These are phyloP conservation scores for Pristionchus entomophagus DNA, from an alignment of 2,888 invertebrate genomes.

Conservation along the genomic window DNA sequence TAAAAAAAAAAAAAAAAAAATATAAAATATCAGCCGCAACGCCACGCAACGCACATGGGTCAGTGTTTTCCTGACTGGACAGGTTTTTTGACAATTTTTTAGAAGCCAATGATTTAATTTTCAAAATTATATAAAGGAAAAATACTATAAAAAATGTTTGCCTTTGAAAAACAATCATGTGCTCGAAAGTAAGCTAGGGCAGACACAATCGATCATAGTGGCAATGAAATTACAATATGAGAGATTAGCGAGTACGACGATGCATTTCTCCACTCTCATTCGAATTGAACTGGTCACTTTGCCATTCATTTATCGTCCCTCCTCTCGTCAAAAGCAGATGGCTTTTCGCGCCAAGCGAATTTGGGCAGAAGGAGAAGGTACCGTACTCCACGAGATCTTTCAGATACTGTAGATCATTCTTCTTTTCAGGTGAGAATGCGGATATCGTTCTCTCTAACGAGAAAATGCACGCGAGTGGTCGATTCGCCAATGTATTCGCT, in stretches of 20 bases:
- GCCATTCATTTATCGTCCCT: background rate
- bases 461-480: constrained; percentile 53
- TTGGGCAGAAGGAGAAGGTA: constrained; percentile 39
- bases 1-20: background rate
- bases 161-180: background rate
- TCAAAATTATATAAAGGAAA: background rate
- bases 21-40: background rate
- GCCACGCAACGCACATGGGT: too few relatives aligned
- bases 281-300: background rate
- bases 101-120: background rate
- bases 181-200: too few relatives aligned
- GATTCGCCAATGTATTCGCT: constrained; percentile 67
- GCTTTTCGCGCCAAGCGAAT: constrained; percentile 39
- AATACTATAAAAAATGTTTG: background rate
- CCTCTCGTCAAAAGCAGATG: background rate
- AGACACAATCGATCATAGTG: background rate
- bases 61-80: too few relatives aligned
- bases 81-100: too few relatives aligned
- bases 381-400: background rate
- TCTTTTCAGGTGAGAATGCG: constrained; percentile 77
- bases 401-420: constrained; percentile 7
- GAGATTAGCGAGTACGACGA: background rate
- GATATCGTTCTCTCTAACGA: constrained; percentile 26
- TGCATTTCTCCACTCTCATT: background rate
- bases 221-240: background rate